Evolutionary conservation across 1,140 invertebrate genomes (phyloP), one percentile per base, ranked within the genome.

Genomic region (Andricus grossulariae): DNA sequence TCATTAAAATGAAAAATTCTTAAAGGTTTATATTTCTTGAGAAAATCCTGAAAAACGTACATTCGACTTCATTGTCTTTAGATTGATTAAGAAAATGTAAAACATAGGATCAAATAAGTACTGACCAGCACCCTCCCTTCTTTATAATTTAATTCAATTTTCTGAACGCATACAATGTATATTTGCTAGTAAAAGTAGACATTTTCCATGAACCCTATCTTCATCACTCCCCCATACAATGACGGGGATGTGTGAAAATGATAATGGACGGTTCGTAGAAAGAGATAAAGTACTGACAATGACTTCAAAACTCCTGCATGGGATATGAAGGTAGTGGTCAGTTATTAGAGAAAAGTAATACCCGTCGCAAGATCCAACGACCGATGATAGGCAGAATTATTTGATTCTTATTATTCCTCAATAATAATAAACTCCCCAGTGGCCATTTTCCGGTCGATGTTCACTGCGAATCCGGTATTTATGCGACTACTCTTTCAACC

Each of bases 181-280:
- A 15, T 66, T 32, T 66, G 0, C 12, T 2, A 11, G 39, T 32
- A 32, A 66, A 66, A 32, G 25, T 66, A 16, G 57, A 66, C 60
- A 66, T 16, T 66, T 66, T 66, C 32, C 60, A 66, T 66, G 60
- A 66, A 66, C 15, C 15, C 60, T 66, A 66, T 66, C 60, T 66
- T 3, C 60, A 16, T 66, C 25, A 39, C 25, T 39, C 13, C 60
- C 60, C 54, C 55, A 66, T 66, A 8, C 10, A 66, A 66, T 66
- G 60, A 66, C 60, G 60, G 12, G 60, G 15, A 66, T 66, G 60
- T 66, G 60, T 66, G 60, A 66, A 66, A 66, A 66, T 66, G 60
- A 66, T 66, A 66, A 39, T 66, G 25, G 39, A 39, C 15, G 60
- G 25, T 66, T 66, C 60, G 60, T n/a, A 16, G 60, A 66, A 66